Percentiles rank a stretch among this genome's conserved stretches.
Conservation (phyloP, 2,113 vertebrate genomes). For the Cynopterus brachyotis region DNA sequence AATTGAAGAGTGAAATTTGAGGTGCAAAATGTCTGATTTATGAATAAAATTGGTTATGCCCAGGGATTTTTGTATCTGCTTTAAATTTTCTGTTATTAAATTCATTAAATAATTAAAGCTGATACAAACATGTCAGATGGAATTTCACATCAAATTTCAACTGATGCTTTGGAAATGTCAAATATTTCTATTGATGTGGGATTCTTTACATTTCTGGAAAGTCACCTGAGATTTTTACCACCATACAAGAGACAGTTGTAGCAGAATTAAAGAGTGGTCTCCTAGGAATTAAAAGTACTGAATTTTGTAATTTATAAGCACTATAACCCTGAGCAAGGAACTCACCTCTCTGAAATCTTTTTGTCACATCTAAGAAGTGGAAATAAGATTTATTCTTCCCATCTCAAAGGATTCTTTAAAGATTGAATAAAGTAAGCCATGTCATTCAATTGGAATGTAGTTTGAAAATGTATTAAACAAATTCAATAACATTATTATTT, state of each 20-base stretch:
- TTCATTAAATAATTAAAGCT: constrained; percentile 85
- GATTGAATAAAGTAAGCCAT: constrained; percentile 50
- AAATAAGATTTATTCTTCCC: constrained; percentile 58
- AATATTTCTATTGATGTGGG: neutral
- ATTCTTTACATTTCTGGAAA: constrained; percentile 40
- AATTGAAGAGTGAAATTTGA: constrained; percentile 81
- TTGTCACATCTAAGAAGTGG: constrained; percentile 53
- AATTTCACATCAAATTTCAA: constrained; percentile 82
- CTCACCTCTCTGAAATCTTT: constrained; percentile 39
- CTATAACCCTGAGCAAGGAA: constrained; percentile 23
- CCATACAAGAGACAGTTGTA: neutral
- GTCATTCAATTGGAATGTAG: constrained; percentile 41
- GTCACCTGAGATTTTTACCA: neutral
- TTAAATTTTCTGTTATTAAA: constrained; percentile 84
- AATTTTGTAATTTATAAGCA: constrained; percentile 57
- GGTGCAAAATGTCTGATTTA: constrained; percentile 80
- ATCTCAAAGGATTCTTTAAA: constrained; percentile 58
- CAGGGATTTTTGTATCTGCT: constrained; percentile 75
- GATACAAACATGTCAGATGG: constrained; percentile 80
- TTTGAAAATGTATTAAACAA: constrained; percentile 60
- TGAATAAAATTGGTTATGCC: constrained; percentile 77
- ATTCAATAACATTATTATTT: constrained; percentile 52
- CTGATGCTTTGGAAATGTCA: constrained; percentile 56
- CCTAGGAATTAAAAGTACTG: neutral
- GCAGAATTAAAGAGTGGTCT: constrained; percentile 13